These are phyloP conservation scores for Falco cherrug DNA, from an alignment of 2,797 vertebrate species.

Conservation along the genomic window DNA sequence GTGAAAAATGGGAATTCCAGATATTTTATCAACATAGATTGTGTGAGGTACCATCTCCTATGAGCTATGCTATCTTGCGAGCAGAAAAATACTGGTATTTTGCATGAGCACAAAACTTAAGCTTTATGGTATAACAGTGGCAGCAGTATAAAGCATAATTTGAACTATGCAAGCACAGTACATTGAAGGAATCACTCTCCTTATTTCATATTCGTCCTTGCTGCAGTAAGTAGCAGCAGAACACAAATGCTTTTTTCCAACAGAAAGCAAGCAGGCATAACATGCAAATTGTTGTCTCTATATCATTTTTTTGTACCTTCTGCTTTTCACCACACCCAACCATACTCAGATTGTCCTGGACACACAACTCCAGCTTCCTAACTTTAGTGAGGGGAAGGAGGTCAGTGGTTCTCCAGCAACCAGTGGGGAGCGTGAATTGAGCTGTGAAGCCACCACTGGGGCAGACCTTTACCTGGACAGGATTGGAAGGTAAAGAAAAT, in stretches of 20 bases:
- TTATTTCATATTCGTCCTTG: neutral
- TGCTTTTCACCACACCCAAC: neutral
- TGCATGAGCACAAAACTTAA: neutral
- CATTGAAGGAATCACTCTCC: neutral
- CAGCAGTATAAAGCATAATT: neutral
- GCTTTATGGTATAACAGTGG: neutral
- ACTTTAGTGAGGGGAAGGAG: neutral
- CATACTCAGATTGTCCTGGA: neutral
- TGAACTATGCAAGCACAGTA: neutral
- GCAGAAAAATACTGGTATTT: neutral
- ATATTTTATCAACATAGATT: neutral
- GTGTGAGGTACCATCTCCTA: neutral
- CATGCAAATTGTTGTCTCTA: neutral
- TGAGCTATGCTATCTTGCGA: neutral
- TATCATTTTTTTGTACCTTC: neutral
- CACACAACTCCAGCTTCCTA: neutral
- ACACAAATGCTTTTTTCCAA: neutral
- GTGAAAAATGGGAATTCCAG: neutral
- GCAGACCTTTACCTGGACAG: neutral
- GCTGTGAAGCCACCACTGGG: neutral
- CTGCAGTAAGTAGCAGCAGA: neutral
- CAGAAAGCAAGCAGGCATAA: neutral
- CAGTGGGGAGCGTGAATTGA: neutral
- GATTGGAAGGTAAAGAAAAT: neutral
- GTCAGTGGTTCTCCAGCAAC: fast-evolving